These are phyloP conservation scores for Ostrea denselamellosa DNA, from an alignment of 1,140 invertebrate species.

Conservation along the genomic window DNA sequence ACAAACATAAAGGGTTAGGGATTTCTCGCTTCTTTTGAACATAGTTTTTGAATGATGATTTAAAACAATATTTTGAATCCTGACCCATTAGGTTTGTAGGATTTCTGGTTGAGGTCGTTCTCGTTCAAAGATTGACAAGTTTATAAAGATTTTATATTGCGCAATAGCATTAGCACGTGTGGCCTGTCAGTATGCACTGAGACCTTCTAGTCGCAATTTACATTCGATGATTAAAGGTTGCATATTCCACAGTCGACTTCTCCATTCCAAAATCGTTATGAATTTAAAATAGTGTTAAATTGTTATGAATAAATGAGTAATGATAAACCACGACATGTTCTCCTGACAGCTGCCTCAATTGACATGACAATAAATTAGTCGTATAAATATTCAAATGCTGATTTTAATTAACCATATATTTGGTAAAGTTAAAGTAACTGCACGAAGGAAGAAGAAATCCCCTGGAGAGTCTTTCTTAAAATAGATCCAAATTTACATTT, in stretches of 20 bases:
- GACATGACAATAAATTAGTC: not conserved
- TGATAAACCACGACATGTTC: not conserved
- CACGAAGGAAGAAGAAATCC: not conserved
- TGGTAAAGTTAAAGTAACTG: not conserved
- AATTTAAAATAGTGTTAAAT: too few relatives aligned
- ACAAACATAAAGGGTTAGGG: too few relatives aligned
- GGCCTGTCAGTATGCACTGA: not conserved
- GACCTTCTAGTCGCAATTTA: not conserved
- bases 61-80: too few relatives aligned
- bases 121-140: not conserved
- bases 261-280: not conserved
- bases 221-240: not conserved
- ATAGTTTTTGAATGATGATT: too few relatives aligned
- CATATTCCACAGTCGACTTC: not conserved
- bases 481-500: not conserved
- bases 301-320: not conserved
- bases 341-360: conserved; percentile 6
- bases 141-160: not conserved
- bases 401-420: conserved; percentile 7
- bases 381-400: conserved; percentile 4
- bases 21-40: too few relatives aligned
- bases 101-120: too few relatives aligned
- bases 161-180: not conserved
- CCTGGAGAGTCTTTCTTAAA: not conserved
- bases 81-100: too few relatives aligned